Conservation (phyloP, 2,113 vertebrate species). For the Amblyornis subalaris region DNA sequence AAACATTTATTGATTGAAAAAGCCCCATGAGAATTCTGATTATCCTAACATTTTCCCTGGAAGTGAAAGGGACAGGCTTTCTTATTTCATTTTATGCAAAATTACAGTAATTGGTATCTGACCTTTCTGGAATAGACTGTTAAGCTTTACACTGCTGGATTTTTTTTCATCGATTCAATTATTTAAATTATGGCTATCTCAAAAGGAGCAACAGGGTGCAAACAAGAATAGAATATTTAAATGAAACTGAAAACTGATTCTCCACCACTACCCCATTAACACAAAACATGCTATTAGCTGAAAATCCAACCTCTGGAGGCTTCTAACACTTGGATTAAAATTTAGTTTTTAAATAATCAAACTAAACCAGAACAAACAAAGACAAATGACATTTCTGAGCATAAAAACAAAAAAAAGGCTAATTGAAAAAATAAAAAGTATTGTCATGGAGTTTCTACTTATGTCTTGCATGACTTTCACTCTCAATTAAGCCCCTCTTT, state of each 20-base stretch:
- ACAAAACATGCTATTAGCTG: conserved; percentile 24
- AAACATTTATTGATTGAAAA: conserved; percentile 65
- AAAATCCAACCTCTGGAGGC: background rate
- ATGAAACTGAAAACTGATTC: conserved; percentile 52
- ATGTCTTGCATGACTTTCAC: background rate
- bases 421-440: background rate
- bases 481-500: background rate
- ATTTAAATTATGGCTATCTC: conserved; percentile 71
- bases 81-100: conserved; percentile 69
- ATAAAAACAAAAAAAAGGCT: background rate
- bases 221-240: conserved; percentile 65
- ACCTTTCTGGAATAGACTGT: conserved; percentile 63
- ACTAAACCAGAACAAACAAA: conserved; percentile 16
- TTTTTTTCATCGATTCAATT: conserved; percentile 67
- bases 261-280: background rate
- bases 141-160: conserved; percentile 52
- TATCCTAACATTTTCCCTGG: conserved; percentile 46
- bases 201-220: conserved; percentile 46
- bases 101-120: conserved; percentile 72
- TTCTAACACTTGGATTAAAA: conserved; percentile 40
- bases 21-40: conserved; percentile 49
- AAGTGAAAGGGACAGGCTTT: conserved; percentile 53
- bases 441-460: background rate
- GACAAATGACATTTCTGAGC: background rate
- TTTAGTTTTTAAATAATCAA: conserved; percentile 46